Percentiles rank a stretch among this genome's conserved stretches.
These are phyloP conservation scores for Drosophila tristis DNA, from an alignment of 1,140 invertebrate species.

Conservation along the genomic window DNA sequence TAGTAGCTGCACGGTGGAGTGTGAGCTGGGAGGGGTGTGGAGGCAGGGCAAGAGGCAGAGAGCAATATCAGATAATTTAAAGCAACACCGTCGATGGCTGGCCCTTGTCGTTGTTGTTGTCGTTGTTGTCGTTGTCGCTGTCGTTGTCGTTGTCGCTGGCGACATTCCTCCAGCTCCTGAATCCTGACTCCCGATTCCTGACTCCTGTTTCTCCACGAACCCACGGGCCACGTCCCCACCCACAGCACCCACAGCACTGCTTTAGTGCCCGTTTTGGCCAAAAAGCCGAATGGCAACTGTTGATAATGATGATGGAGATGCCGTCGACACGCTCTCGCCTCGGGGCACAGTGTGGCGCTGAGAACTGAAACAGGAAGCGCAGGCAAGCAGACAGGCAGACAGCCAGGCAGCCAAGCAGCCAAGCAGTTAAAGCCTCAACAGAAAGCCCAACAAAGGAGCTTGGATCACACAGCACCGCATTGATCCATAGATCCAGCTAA, in stretches of 20 bases:
- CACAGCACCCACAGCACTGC: slow-evolving; percentile 19
- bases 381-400: no score
- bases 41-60: slow-evolving; percentile 16
- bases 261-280: slow-evolving; percentile 10
- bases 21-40: background rate
- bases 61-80: slow-evolving; percentile 60
- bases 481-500: no score
- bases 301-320: slow-evolving; percentile 74
- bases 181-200: slow-evolving; percentile 8
- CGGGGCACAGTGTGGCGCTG: slow-evolving; percentile 28
- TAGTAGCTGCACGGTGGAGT: background rate
- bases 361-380: no score
- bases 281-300: slow-evolving; percentile 60
- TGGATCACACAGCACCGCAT: no score
- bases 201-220: background rate
- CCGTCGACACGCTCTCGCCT: slow-evolving; percentile 47
- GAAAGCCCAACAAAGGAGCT: no score
- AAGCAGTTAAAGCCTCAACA: no score
- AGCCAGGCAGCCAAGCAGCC: no score
- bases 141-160: slow-evolving; percentile 1
- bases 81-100: slow-evolving; percentile 43
- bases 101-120: no score
- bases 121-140: background rate
- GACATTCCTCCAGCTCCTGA: slow-evolving; percentile 3
- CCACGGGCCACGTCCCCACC: no score